Base-by-base conservation (phyloP, 2,797 vertebrate species). In the Falco columbarius region DNA sequence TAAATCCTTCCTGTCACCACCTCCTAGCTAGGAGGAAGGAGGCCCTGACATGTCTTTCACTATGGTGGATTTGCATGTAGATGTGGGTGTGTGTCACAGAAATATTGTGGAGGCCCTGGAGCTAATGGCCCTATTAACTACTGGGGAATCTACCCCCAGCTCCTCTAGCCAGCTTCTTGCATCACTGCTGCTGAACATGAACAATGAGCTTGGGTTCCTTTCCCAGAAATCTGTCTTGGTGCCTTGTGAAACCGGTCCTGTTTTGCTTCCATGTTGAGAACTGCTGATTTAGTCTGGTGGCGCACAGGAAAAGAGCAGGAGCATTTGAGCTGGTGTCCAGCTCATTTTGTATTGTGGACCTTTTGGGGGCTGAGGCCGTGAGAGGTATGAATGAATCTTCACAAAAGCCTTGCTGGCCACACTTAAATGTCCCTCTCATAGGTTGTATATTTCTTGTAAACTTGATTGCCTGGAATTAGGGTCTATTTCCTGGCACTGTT, bases 381-480 rank as follows among this genome's bases (percentile, higher is more conserved):
- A 62, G 70, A n/a, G 76, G 61, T 26, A 63, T 92, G 84, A 89
- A 90, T 81, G 77, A 75, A 55, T 86, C 51, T 80, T 54, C 27
- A 19, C 26, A 36, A 30, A 62, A 56, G 56, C 55, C 49, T 72
- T 58, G 40, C 63, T 32, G 56, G 62, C 46, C 4, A 3, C 65
- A 38, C 17, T 77, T 91, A 71, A 86, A 59, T 18, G 4, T 85
- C 12, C n/a, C 76, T 12, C 58, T 42, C 24, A 72, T n/a, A 80
- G 93, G 56, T 90, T 89, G 63, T 2, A 2, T 77, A 71, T 93
- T 96, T 97, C 91, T 97, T 96, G 73, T 96, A 95, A 97, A 96
- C 62, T 83, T 95, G 96, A 93, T 96, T 96, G 87, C 89, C 63
- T 96, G 75, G 81, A 81, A 96, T 96, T 96, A 95, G 55, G 65